A percentile compares a stretch with the other conserved stretches of the same genome.
Conservation (phyloP, 2,113 vertebrate species). For the Ariopsis seemanni region DNA sequence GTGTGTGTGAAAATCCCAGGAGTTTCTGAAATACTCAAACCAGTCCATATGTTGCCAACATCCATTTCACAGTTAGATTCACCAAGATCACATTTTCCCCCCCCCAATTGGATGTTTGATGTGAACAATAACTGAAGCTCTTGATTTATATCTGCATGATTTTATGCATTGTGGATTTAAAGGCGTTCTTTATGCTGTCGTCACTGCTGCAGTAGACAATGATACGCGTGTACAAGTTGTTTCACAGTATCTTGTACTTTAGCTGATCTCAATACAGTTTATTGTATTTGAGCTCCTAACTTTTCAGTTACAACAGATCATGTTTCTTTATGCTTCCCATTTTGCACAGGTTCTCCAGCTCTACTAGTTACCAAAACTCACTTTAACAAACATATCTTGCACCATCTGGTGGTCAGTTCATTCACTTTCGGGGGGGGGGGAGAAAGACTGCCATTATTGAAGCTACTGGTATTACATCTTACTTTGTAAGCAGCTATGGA, state of each 20-base stretch:
- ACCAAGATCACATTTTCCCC: too few relatives aligned
- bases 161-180: too few relatives aligned
- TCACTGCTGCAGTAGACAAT: too few relatives aligned
- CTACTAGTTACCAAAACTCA: background rate
- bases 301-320: background rate
- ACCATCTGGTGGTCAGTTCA: constrained; percentile 24
- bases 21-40: too few relatives aligned
- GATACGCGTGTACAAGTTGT: background rate
- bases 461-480: background rate
- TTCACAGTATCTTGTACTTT: background rate
- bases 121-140: too few relatives aligned
- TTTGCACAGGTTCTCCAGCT: background rate
- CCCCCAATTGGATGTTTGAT: too few relatives aligned
- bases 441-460: constrained; percentile 30
- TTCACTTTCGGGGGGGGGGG: constrained; percentile 28
- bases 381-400: constrained; percentile 9
- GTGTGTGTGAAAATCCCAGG: too few relatives aligned
- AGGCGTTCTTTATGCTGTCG: too few relatives aligned
- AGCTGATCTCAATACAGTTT: background rate
- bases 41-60: too few relatives aligned
- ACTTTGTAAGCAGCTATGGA: background rate
- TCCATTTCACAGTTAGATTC: too few relatives aligned
- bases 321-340: background rate
- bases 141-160: too few relatives aligned
- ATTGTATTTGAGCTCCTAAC: background rate